Percentiles rank a stretch among this genome's conserved stretches.
Evolutionary conservation across 2,888 invertebrate species (phyloP).

Genomic region (Dryobotodes eremita): DNA sequence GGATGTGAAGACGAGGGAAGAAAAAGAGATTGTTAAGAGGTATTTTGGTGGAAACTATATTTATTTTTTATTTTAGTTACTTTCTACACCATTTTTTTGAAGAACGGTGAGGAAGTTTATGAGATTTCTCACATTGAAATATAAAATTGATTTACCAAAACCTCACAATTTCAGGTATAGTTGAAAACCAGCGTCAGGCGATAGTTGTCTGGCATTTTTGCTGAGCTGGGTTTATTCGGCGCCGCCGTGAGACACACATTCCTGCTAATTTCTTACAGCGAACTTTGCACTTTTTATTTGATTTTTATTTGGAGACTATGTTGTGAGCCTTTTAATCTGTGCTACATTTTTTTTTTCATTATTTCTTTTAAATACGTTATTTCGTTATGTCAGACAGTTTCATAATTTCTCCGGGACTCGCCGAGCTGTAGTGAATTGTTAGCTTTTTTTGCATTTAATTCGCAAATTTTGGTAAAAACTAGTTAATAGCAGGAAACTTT

Average conservation of each 20-base stretch:
- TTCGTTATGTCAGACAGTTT: background rate
- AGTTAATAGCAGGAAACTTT: background rate
- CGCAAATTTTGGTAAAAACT: background rate
- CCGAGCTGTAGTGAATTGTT: no score
- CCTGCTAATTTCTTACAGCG: background rate
- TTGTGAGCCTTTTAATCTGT: no score
- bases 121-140: background rate
- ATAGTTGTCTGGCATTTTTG: background rate
- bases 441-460: background rate
- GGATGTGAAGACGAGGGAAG: constrained; percentile 68
- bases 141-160: background rate
- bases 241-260: background rate
- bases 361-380: background rate
- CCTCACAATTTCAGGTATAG: background rate
- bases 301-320: background rate
- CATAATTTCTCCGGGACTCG: background rate
- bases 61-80: background rate
- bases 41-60: constrained; percentile 50
- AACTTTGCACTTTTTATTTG: background rate
- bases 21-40: constrained; percentile 78
- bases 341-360: background rate
- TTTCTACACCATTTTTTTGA: background rate
- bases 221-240: background rate
- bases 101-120: no score
- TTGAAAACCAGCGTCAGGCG: background rate